A percentile compares a stretch with the other conserved stretches of the same genome.
phyloP scores from a whole-genome alignment of 1,140 invertebrate genomes.

The Papilio aristodemus region DNA sequence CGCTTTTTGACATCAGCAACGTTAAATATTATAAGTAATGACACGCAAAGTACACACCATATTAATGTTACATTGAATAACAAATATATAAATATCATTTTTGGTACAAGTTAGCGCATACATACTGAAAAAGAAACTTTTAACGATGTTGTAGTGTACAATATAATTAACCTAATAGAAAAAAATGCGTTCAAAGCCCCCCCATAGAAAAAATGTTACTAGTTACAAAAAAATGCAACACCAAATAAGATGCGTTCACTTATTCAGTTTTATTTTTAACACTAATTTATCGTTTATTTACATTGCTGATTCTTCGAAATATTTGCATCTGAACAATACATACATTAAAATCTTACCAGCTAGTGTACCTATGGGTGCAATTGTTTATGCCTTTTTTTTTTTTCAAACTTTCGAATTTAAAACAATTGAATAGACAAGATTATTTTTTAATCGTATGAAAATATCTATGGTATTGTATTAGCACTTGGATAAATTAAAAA shows the following conservation, averaged over 20 bases:
- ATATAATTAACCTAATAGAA: constrained; percentile 48
- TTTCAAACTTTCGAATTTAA: constrained; percentile 13
- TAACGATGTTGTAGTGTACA: constrained; percentile 46
- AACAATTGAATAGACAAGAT: constrained; percentile 32
- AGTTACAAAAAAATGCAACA: constrained; percentile 66
- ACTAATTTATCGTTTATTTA: constrained; percentile 73
- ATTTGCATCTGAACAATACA: constrained; percentile 80
- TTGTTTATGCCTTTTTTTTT: constrained; percentile 55
- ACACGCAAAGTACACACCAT: background rate
- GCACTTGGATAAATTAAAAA: constrained; percentile 34
- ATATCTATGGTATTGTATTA: constrained; percentile 55
- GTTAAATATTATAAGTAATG: background rate
- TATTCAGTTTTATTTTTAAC: constrained; percentile 51
- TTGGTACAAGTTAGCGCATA: constrained; percentile 50
- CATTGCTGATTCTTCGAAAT: constrained; percentile 78
- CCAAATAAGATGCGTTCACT: constrained; percentile 53
- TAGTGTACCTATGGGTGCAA: constrained; percentile 67
- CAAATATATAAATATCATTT: constrained; percentile 12
- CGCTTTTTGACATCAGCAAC: background rate
- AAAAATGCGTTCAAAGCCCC: constrained; percentile 56
- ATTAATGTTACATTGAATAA: background rate
- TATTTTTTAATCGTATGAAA: constrained; percentile 41
- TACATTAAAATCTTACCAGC: constrained; percentile 74
- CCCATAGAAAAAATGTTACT: constrained; percentile 52
- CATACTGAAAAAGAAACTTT: constrained; percentile 38